Base-by-base conservation (phyloP, 2,113 vertebrate species). In the Phycodurus eques region DNA sequence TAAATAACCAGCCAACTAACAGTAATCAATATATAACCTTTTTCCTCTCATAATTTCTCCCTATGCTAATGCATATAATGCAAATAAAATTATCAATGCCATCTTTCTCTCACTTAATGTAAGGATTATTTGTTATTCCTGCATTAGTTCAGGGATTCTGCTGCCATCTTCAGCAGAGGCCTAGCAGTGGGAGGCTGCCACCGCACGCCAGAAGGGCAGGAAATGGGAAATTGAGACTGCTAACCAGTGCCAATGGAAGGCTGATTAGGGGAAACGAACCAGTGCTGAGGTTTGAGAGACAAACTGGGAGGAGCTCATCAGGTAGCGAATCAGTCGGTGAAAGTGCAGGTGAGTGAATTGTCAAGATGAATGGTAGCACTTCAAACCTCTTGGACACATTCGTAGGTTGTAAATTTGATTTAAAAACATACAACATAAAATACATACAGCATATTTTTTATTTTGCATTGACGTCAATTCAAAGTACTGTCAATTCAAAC, bases 111-210 rank as follows among this genome's bases (percentile, higher is more conserved):
- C 12, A 4, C 53, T 2, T 17, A 7, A 15, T 43, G 7, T 35
- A 17, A 53, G 44, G 0, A 47, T 2, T 27, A 2, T 14, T 66
- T 1, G 5, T 61, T 33, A 0, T 66, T 69, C 3, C 33, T 60
- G 27, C 68, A 51, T 12, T 46, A 92, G 91, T 89, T 65, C 88
- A 80, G 76, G 88, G 90, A 3, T 79, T 80, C 39, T 75, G 74
- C 62, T 92, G 91, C 68, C 78, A 80, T 63, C 88, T 91, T 59
- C 87, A 78, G 67, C 81, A 85, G 73, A 87, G 88, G 70, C 77
- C 87, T 31, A 35, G 47, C 71, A 83, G 71, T 56, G 35, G 67
- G 11, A 76, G 64, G 35, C 8, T 12, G 67, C 66, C 35, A 1
- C 33, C 71, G 4, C 80, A 70, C 68, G 70, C 33, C 61, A 63